Evolutionary conservation across 2,797 vertebrate genomes (phyloP).

Genomic region (Rhabdomys pumilio): DNA sequence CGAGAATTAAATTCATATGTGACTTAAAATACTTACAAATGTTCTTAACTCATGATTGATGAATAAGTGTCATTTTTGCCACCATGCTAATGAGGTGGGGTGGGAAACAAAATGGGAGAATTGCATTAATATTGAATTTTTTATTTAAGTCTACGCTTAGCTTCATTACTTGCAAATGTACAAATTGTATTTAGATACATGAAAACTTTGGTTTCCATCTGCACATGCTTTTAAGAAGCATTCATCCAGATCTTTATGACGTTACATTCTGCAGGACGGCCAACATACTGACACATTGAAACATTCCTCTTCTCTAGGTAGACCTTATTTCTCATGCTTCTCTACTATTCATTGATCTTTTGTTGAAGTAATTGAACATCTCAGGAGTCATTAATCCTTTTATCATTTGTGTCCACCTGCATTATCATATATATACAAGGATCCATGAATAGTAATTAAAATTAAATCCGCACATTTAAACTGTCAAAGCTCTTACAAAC

Average conservation of each 20-base stretch:
- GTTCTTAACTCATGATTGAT: constrained; percentile 50
- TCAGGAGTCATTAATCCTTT: constrained; percentile 17
- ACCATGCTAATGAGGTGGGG: constrained; percentile 42
- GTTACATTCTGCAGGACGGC: constrained; percentile 20
- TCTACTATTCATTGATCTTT: constrained; percentile 32
- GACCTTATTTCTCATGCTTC: constrained; percentile 29
- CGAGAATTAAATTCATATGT: constrained; percentile 61
- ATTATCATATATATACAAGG: neutral
- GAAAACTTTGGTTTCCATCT: constrained; percentile 25
- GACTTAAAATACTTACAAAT: constrained; percentile 60
- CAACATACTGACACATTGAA: constrained; percentile 40
- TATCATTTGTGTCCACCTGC: constrained; percentile 7
- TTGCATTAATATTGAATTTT: constrained; percentile 31
- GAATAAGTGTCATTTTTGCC: constrained; percentile 63
- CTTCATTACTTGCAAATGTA: constrained; percentile 58
- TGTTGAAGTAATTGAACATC: constrained; percentile 61
- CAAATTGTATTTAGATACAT: constrained; percentile 36
- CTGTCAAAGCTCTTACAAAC: constrained; percentile 13
- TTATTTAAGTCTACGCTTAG: constrained; percentile 51
- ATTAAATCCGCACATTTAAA: neutral
- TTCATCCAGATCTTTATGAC: constrained; percentile 48
- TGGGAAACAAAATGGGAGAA: constrained; percentile 37
- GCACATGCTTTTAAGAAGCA: constrained; percentile 37
- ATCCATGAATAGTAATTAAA: constrained; percentile 15
- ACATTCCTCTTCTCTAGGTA: constrained; percentile 9